Conservation (phyloP, 2,797 vertebrate species). For the Lepidocolaptes lacrymiger region DNA sequence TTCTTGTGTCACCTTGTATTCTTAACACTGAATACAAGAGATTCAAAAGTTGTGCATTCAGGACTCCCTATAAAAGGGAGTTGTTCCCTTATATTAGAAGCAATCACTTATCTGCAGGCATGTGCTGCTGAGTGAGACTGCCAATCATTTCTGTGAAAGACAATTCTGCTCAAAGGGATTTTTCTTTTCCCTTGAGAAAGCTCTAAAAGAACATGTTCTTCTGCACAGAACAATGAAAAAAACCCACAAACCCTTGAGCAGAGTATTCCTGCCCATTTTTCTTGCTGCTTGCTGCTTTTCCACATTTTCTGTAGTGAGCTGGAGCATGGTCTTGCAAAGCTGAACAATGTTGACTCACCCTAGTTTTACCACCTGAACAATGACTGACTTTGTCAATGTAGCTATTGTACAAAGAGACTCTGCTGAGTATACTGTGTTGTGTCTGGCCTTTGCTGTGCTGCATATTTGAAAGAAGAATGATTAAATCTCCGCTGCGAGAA, state of each 20-base stretch:
- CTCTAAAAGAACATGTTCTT: background rate
- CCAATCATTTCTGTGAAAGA: background rate
- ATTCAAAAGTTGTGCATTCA: background rate
- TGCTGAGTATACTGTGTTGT: background rate
- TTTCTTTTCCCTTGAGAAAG: slow-evolving; percentile 30
- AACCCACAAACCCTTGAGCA: background rate
- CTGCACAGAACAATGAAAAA: background rate
- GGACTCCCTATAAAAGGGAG: background rate
- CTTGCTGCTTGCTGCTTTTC: background rate
- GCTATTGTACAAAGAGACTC: background rate
- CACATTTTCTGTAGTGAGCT: background rate
- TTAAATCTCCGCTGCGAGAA: background rate
- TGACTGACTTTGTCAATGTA: background rate
- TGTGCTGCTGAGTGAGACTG: background rate
- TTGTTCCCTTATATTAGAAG: background rate
- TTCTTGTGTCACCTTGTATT: background rate
- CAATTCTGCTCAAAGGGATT: background rate
- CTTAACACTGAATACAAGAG: background rate
- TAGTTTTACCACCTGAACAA: background rate
- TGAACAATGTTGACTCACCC: background rate
- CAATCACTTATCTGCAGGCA: background rate
- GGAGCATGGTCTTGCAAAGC: background rate
- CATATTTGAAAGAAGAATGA: background rate
- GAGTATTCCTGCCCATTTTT: background rate
- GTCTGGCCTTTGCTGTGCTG: background rate